These are phyloP conservation scores for Andinoacara biseriatus DNA, from an alignment of 2,113 vertebrate species.

Conservation along the genomic window DNA sequence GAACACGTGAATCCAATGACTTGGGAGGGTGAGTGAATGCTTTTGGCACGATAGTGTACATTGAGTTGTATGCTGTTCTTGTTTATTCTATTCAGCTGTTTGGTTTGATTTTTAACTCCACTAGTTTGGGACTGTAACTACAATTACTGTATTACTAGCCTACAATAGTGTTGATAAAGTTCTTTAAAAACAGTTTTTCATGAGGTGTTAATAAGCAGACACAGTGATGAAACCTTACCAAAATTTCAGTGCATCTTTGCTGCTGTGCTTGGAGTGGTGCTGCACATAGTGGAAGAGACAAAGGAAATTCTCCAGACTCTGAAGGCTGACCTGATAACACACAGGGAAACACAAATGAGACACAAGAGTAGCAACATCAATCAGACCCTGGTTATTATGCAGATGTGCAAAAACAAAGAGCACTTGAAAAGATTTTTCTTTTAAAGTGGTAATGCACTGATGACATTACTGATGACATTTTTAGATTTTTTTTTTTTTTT, in stretches of 20 bases:
- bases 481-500: background rate
- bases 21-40: no score
- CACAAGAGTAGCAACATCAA: conserved; percentile 14
- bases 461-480: background rate
- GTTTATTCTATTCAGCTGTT: background rate
- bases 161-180: background rate
- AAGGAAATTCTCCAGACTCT: conserved; percentile 83
- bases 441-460: background rate
- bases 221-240: conserved; percentile 71
- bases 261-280: conserved; percentile 60
- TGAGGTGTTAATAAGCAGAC: background rate
- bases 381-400: background rate
- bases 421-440: background rate
- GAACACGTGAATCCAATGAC: no score
- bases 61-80: background rate
- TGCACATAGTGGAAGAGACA: conserved; percentile 82
- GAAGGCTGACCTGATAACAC: conserved; percentile 78
- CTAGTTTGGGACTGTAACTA: background rate
- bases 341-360: conserved; percentile 32
- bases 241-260: conserved; percentile 79
- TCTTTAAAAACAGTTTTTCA: background rate
- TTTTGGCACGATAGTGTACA: background rate
- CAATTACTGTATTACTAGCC: background rate
- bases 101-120: background rate
- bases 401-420: background rate